Base-by-base conservation (phyloP, 2,888 invertebrate genomes). In the Vanessa cardui region DNA sequence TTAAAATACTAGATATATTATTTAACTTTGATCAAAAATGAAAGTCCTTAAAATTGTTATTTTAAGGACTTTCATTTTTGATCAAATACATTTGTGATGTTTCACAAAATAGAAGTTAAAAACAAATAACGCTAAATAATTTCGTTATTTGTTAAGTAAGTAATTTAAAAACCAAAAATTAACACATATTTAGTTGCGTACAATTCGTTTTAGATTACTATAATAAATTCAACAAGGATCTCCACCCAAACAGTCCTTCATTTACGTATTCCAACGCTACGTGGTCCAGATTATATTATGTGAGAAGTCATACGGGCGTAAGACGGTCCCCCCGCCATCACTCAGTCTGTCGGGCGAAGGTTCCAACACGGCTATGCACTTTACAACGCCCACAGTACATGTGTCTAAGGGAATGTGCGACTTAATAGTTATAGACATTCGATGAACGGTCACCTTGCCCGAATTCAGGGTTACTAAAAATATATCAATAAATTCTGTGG, bases 341-440 rank as follows among this genome's bases (percentile, higher is more conserved):
- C 89, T 90, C 90, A 90, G 88, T 66, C 87, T 89, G 75, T 74
- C 75, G 70, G 44, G 67, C 74, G 81, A 77, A 72, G 81, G 80
- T 81, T 80, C 79, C 83, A 83, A 89, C 89, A 89, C 79, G 86
- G 84, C 80, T 88, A 80, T 88, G 90, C 90, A 90, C 90, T 90
- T 89, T 89, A 83, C 88, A 86, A 81, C 80, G 70, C 64, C 71
- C 60, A 70, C 78, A 81, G 79, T 85, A 87, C 87, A 87, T 86
- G 84, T 89, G 88, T 89, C 50, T 50, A 50, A 20, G 50, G 21
- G 21, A 49, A 20, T 15, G 20, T 21, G 21, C 2, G 39, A 9
- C 39, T 39, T 50, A 50, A 21, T 50, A 50, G 50, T 50, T 50
- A 50, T 50, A 50, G 50, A 50, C 20, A 50, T 50, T 3, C 21